phyloP scores from a whole-genome alignment of 2,797 vertebrate genomes.

The Jordanella pulchra region DNA sequence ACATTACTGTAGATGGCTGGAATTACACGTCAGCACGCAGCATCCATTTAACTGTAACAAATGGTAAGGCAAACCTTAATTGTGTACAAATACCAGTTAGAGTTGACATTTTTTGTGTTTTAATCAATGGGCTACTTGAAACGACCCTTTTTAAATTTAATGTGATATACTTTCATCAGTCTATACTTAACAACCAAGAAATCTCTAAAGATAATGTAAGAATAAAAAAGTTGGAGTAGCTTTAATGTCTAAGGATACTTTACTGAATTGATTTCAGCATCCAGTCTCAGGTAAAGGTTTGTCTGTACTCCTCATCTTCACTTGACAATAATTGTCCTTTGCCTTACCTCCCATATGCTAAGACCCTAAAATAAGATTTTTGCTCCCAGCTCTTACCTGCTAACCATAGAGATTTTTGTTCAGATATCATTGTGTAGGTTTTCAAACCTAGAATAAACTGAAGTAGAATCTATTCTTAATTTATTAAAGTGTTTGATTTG shows the following conservation, averaged over 20 bases:
- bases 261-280: background rate
- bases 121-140: too few species aligned
- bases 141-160: background rate
- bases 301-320: background rate
- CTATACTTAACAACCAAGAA: background rate
- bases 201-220: background rate
- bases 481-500: background rate
- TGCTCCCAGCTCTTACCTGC: background rate
- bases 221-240: background rate
- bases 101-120: background rate
- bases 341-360: background rate
- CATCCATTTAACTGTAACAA: conserved; percentile 38
- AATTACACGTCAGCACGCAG: conserved; percentile 62
- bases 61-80: conserved; percentile 12
- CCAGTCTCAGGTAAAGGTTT: background rate
- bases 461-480: background rate
- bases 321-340: background rate
- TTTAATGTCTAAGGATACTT: background rate
- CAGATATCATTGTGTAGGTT: background rate
- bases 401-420: background rate
- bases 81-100: background rate
- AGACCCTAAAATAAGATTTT: background rate
- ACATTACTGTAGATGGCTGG: conserved; percentile 45
- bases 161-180: background rate
- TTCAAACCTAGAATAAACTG: background rate